Conservation (phyloP, 2,797 vertebrate genomes). For the Enteromius treurensis region DNA sequence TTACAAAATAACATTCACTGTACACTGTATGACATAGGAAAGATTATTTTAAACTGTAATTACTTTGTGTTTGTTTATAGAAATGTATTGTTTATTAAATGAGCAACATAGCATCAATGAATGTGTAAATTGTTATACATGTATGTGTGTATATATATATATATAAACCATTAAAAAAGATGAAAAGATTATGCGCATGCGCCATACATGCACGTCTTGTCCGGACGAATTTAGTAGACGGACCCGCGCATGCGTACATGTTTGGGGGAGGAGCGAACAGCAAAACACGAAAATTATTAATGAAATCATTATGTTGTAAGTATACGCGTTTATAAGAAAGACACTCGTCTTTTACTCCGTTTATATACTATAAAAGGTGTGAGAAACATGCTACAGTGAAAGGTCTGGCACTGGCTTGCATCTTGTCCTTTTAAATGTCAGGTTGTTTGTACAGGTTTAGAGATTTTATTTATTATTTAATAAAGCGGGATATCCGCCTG, state of each 20-base stretch:
- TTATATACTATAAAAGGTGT: neutral
- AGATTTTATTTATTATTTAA: neutral
- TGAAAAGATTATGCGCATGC: neutral
- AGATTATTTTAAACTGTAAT: neutral
- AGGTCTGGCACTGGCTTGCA: neutral
- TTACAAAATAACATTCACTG: neutral
- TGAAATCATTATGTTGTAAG: constrained; percentile 21
- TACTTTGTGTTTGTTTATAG: neutral
- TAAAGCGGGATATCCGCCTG: neutral
- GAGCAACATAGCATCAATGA: neutral
- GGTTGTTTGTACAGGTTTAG: neutral
- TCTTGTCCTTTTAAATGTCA: neutral
- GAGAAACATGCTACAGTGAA: neutral
- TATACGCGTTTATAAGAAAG: neutral
- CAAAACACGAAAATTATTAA: constrained; percentile 32
- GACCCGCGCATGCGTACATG: constrained; percentile 7
- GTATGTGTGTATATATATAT: too few species aligned
- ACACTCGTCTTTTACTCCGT: neutral
- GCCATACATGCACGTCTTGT: neutral
- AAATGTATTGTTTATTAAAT: neutral
- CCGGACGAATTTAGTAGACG: constrained; percentile 40
- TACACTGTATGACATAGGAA: neutral
- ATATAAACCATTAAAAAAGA: too few species aligned
- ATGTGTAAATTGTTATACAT: neutral
- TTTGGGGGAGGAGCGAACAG: constrained; percentile 17